Evolutionary conservation across 2,113 vertebrate species (phyloP), one percentile per base, ranked within the genome.

Genomic region (Boulengeromyrus knoepffleri): DNA sequence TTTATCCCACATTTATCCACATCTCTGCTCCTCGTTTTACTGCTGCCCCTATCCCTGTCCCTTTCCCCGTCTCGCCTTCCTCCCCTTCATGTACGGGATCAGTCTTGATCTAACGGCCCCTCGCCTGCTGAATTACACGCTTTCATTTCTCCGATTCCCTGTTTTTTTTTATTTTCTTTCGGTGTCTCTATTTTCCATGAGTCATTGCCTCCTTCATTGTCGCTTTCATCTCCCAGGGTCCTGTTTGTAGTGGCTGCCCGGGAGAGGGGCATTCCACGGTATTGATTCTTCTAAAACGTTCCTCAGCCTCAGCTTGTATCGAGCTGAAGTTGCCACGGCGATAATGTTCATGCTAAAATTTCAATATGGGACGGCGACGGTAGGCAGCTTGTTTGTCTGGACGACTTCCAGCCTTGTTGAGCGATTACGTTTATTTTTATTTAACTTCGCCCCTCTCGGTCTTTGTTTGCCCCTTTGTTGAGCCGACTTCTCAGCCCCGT

Each of bases 261-360:
- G 89, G 85, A 84, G 77, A 9, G 9, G 50, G 80, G 10, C 42
- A 87, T 89, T 80, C 85, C 85, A 50, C 10, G 88, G 45, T 88
- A 88, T 13, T 45, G 84, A 90, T 89, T 70, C 66, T 50, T 89
- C 88, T 56, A 77, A 89, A 92, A 66, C 12, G 70, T 46, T 53
- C 17, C 86, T 90, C 85, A 88, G 66, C 89, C 24, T 17, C 21
- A 1, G 24, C 49, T 80, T 58, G 52, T 50, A 42, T 52, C 50
- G 3, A 27, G 77, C 89, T 62, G 50, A 52, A 27, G 21, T 89
- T 56, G 80, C 42, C 53, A 53, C 80, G 6, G 52, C 89, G 62
- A 85, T 58, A 53, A 45, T n/a, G 21, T 52, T 56, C 36, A 39
- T 5, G 50, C 42, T 53, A 24, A 46, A 56, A 53, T 89, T 89